phyloP scores from a whole-genome alignment of 1,140 invertebrate species.

The Heliconius nattereri region DNA sequence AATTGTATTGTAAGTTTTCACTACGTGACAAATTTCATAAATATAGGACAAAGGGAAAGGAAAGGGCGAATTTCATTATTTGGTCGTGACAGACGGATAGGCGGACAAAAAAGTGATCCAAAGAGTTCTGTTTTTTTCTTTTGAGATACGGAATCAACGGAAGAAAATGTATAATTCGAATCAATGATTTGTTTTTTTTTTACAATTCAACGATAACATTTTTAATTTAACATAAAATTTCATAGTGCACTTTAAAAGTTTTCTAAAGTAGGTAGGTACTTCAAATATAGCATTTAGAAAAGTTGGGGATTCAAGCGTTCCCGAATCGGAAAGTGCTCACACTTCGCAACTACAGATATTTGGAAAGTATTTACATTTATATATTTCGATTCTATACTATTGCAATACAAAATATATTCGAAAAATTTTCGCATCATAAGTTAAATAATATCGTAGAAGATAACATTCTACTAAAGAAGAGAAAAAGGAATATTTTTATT shows the following conservation, averaged over 20 bases:
- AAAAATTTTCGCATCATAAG: neutral
- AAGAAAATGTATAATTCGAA: too few relatives aligned
- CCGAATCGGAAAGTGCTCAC: slow-evolving; percentile 7
- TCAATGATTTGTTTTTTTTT: too few relatives aligned
- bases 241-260: neutral
- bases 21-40: too few relatives aligned
- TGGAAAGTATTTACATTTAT: slow-evolving; percentile 7
- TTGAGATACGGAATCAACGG: too few relatives aligned
- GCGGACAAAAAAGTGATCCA: too few relatives aligned
- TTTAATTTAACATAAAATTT: neutral
- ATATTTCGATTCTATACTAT: neutral
- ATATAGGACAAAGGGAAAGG: too few relatives aligned
- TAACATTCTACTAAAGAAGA: neutral
- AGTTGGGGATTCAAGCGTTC: neutral
- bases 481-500: too few relatives aligned
- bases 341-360: neutral
- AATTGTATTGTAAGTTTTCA: too few relatives aligned
- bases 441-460: neutral
- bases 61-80: too few relatives aligned
- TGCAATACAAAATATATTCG: neutral
- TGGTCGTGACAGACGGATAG: too few relatives aligned
- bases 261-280: neutral
- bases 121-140: too few relatives aligned
- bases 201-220: too few relatives aligned
- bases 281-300: slow-evolving; percentile 1